These are phyloP conservation scores for Fregata magnificens DNA, from an alignment of 2,113 vertebrate genomes.

Conservation along the genomic window DNA sequence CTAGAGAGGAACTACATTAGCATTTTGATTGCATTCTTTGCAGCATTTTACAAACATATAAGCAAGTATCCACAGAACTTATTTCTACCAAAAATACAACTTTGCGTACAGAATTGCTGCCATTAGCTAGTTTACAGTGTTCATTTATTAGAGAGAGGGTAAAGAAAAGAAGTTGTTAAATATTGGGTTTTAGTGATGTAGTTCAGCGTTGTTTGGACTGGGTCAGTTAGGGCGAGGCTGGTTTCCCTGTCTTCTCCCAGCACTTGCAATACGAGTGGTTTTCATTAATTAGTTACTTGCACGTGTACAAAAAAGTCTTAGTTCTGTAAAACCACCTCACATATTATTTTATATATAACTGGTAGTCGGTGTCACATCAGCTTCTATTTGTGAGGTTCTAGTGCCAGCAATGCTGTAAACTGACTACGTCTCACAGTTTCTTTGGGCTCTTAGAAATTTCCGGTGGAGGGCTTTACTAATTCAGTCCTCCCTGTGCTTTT, in stretches of 20 bases:
- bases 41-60: neutral
- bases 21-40: neutral
- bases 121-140: neutral
- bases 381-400: neutral
- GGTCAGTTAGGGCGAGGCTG: neutral
- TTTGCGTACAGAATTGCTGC: neutral
- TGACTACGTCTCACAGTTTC: neutral
- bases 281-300: neutral
- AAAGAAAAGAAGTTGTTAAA: neutral
- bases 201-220: neutral
- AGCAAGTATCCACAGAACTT: neutral
- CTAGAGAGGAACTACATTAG: neutral
- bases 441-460: neutral
- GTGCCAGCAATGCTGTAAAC: neutral
- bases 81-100: neutral
- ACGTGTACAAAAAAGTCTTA: neutral
- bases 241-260: neutral
- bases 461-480: neutral
- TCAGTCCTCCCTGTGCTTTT: neutral
- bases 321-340: neutral
- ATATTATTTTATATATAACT: neutral
- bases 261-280: neutral
- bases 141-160: neutral
- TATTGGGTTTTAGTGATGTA: neutral
- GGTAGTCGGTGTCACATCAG: neutral